Base-by-base conservation (phyloP, 2,888 invertebrate genomes). In the Gortyna flavago region DNA sequence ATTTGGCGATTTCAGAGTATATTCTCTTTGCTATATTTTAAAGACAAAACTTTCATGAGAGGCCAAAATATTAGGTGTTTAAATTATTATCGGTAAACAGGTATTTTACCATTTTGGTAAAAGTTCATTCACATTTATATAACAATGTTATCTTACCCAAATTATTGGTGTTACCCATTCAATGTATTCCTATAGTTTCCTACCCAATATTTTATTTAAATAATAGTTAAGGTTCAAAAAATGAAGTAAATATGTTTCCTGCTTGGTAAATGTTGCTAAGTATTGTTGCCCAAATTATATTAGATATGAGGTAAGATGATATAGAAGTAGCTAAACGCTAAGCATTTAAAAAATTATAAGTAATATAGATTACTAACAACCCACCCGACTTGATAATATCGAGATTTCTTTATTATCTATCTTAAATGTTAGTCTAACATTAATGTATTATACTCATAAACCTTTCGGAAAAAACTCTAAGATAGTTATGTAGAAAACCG, bases 111-210 rank as follows among this genome's bases (percentile, higher is more conserved):
- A 35, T 16, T 32, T 9, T 29, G 54, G 76, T 72, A 64, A 57
- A 38, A 72, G 68, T 61, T 82, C 51, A 82, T 38, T 76, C 16
- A 59, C 44, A 44, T 51, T 57, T 41, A 32, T 35, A 51, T 16
- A 77, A 77, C 64, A 81, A 72, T 82, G 67, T 76, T 71, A 81
- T 76, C 75, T 25, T 16, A 32, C 1, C 4, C 1, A 64, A 44
- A 44, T 5, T 32, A 11, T 38, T 29, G 48, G 29, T 32, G 29
- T 69, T 80, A 38, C 73, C 64, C 13, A 48, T 48, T 66, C 4
- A 41, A 41, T 21, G 11, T 41, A 21, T 66, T 41, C 41, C n/a
- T n/a, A n/a, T n/a, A n/a, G n/a, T n/a, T n/a, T n/a, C n/a, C 4
- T 41, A 66, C 66, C 11, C 21, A 66, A 44, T 11, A 11, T 21